Evolutionary conservation across 1,140 invertebrate species (phyloP).

Genomic region (Triops longicaudatus): DNA sequence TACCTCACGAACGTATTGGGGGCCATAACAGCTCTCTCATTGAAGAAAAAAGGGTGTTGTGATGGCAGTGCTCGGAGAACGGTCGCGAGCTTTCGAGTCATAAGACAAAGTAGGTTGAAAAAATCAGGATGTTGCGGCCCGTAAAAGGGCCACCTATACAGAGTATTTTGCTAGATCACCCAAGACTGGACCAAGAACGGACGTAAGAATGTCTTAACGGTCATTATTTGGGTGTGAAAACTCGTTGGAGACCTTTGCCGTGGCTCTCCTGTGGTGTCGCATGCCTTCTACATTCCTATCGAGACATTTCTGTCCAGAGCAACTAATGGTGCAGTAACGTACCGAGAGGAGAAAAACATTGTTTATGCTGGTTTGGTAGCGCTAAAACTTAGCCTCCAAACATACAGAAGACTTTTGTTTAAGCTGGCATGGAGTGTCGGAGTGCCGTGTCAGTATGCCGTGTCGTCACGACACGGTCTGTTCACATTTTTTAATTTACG

Average conservation of each 20-base stretch:
- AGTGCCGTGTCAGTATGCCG: too few relatives aligned
- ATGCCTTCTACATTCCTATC: too few relatives aligned
- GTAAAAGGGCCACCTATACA: background rate
- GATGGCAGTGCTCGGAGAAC: background rate
- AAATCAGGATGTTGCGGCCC: too few relatives aligned
- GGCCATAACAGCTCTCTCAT: too few relatives aligned
- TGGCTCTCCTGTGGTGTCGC: background rate
- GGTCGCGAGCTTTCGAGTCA: background rate
- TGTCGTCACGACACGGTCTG: too few relatives aligned
- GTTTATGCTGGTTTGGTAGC: too few relatives aligned
- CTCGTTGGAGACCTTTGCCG: background rate
- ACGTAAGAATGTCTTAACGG: background rate
- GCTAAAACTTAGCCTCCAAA: too few relatives aligned
- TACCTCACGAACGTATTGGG: background rate
- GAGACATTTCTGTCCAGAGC: too few relatives aligned
- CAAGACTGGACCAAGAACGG: background rate
- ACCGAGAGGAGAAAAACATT: too few relatives aligned
- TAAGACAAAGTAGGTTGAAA: background rate
- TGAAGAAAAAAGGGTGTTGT: slow-evolving; percentile 1
- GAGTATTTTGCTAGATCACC: background rate
- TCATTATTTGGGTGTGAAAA: background rate
- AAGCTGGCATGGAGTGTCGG: too few relatives aligned
- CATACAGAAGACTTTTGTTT: background rate
- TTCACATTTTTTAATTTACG: too few relatives aligned
- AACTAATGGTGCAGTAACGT: too few relatives aligned